Base-by-base conservation (phyloP, 2,797 vertebrate genomes). In the Gephyroberyx darwinii region DNA sequence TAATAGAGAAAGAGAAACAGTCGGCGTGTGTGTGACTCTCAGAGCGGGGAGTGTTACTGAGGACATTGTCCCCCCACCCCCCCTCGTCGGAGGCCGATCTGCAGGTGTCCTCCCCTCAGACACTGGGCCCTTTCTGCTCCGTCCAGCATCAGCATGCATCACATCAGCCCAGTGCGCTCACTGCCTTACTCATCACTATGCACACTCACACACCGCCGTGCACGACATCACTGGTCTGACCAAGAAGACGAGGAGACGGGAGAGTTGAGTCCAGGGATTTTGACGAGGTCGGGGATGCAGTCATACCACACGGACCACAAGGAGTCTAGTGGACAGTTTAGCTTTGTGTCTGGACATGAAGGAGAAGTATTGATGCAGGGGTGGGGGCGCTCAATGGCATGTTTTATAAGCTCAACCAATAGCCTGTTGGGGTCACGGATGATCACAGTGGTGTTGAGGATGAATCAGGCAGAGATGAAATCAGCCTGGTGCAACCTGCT, bases 111-210 rank as follows among this genome's bases (percentile, higher is more conserved):
- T 81, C 69, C 65, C 50, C 19, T 71, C 76, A 50, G 65, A 93
- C 91, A 93, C 91, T 91, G 86, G 78, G 14, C 76, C 77, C 88
- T 90, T 92, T 93, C 88, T 92, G 82, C 70, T 85, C 77, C 5
- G 52, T 77, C 73, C 81, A 66, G 58, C 89, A 84, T 89, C 88
- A 84, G 63, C 82, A 88, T 86, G 83, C 84, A 91, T 89, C 88
- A 88, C 89, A 86, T 89, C 85, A 88, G 78, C 80, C 82, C 65
- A 81, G 78, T 77, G 75, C 74, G 67, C 82, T 83, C 84, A 81
- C 45, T 51, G 78, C 75, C 82, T 84, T 72, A 85, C 84, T 86
- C 89, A 84, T 72, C 80, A 75, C 63, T 10, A 33, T 54, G 43
- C 56, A 73, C 55, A 52, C 53, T 56, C 72, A 74, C 57, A 68